Evolutionary conservation across 2,888 invertebrate genomes (phyloP).

Genomic region (Pyrochroa serraticornis): DNA sequence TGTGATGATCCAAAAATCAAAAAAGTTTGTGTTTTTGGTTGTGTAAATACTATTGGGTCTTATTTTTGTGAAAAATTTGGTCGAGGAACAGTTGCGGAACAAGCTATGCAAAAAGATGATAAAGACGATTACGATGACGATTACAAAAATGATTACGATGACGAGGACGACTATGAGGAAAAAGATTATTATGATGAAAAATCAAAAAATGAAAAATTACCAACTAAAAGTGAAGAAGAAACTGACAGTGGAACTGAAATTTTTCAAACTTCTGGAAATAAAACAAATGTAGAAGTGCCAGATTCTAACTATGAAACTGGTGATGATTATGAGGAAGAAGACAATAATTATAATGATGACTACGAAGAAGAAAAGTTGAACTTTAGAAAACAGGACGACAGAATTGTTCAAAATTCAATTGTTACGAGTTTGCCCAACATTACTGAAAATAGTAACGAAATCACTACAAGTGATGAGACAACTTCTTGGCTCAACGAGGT

Average conservation of each 20-base stretch:
- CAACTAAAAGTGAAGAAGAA: conserved; percentile 9
- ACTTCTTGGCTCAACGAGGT: background rate
- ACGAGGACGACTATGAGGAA: conserved; percentile 10
- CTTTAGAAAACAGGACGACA: conserved; percentile 13
- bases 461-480: background rate
- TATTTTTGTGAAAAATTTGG: conserved; percentile 57
- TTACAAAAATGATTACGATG: conserved; percentile 13
- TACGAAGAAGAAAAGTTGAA: conserved; percentile 19
- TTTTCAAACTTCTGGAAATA: too few relatives aligned
- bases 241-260: background rate
- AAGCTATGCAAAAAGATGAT: conserved; percentile 29
- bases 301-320: conserved; percentile 1
- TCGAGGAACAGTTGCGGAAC: conserved; percentile 30
- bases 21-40: conserved; percentile 59
- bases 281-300: background rate
- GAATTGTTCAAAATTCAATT: conserved; percentile 7
- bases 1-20: conserved; percentile 60
- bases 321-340: conserved; percentile 13
- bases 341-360: conserved; percentile 14
- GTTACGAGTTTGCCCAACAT: background rate
- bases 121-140: conserved; percentile 31
- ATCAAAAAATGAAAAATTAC: conserved; percentile 10
- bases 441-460: background rate
- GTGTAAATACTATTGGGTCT: conserved; percentile 69
- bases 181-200: conserved; percentile 23